phyloP scores from a whole-genome alignment of 2,888 invertebrate species.

The Stenotaenia linearis region DNA sequence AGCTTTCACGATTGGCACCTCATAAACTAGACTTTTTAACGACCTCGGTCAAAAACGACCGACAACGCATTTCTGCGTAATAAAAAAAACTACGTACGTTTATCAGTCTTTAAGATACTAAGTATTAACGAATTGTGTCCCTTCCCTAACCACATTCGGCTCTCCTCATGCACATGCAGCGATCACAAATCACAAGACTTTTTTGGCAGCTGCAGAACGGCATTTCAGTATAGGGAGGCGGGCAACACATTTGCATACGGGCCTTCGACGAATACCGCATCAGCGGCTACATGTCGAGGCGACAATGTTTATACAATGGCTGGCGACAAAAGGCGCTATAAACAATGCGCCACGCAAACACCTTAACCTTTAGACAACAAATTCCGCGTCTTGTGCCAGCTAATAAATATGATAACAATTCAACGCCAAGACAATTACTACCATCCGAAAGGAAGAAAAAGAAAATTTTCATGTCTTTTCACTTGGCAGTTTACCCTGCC shows the following conservation, averaged over 20 bases:
- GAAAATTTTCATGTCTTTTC: neutral
- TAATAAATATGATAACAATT: slow-evolving; percentile 11
- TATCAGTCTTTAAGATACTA: neutral
- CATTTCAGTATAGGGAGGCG: neutral
- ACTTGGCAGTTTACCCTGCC: slow-evolving; percentile 2
- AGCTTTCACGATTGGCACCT: neutral
- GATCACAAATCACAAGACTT: slow-evolving; percentile 13
- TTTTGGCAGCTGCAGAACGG: slow-evolving; percentile 5
- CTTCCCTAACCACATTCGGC: neutral
- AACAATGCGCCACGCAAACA: slow-evolving; percentile 7
- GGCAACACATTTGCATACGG: slow-evolving; percentile 14
- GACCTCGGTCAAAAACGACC: neutral
- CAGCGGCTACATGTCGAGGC: neutral
- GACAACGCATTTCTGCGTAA: neutral
- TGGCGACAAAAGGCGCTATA: slow-evolving; percentile 11
- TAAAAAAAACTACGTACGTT: neutral
- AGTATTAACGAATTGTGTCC: neutral
- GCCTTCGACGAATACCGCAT: slow-evolving; percentile 3
- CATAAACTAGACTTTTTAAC: slow-evolving; percentile 1
- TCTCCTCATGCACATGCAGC: neutral
- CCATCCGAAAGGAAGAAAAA: neutral
- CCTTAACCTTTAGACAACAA: slow-evolving; percentile 1
- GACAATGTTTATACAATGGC: neutral
- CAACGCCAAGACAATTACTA: slow-evolving; percentile 3
- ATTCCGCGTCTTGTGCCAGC: neutral